These are phyloP conservation scores for Paracyprichromis sp. DNA, from an alignment of 2,113 vertebrate genomes.

Conservation along the genomic window DNA sequence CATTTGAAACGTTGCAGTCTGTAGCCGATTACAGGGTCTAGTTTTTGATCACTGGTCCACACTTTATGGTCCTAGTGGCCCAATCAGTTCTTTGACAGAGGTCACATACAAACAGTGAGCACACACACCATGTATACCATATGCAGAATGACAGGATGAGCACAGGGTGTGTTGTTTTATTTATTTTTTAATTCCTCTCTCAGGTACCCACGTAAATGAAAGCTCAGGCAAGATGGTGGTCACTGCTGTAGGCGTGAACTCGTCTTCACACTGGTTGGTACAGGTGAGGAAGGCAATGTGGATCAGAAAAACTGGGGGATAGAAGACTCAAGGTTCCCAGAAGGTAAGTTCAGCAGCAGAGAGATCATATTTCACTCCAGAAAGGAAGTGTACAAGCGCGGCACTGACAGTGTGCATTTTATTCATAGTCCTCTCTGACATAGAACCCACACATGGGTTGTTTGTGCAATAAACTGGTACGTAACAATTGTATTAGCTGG, in stretches of 20 bases:
- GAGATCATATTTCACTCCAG: not conserved
- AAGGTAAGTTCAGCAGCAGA: conserved; percentile 29
- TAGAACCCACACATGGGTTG: not conserved
- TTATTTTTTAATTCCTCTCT: not conserved
- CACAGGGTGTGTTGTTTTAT: not conserved
- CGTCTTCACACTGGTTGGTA: conserved; percentile 90
- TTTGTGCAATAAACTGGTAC: not conserved
- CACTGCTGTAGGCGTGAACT: conserved; percentile 91
- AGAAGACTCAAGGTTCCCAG: conserved; percentile 47
- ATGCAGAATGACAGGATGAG: not conserved
- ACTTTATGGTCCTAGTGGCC: not conserved
- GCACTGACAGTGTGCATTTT: not conserved
- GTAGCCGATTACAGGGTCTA: not conserved
- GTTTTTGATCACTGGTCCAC: not conserved
- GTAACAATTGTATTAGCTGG: not conserved
- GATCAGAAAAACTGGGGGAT: conserved; percentile 54
- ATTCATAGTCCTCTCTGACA: not conserved
- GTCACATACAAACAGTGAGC: not conserved
- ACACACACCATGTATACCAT: not conserved
- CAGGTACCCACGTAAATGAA: conserved; percentile 85
- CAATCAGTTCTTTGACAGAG: not conserved
- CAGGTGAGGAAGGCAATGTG: conserved; percentile 39
- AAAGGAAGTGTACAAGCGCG: not conserved
- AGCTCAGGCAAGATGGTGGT: conserved; percentile 94
- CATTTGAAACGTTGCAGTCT: not conserved